Evolutionary conservation across 2,888 invertebrate genomes (phyloP), one percentile per base, ranked within the genome.

Genomic region (Parnassius mnemosyne): DNA sequence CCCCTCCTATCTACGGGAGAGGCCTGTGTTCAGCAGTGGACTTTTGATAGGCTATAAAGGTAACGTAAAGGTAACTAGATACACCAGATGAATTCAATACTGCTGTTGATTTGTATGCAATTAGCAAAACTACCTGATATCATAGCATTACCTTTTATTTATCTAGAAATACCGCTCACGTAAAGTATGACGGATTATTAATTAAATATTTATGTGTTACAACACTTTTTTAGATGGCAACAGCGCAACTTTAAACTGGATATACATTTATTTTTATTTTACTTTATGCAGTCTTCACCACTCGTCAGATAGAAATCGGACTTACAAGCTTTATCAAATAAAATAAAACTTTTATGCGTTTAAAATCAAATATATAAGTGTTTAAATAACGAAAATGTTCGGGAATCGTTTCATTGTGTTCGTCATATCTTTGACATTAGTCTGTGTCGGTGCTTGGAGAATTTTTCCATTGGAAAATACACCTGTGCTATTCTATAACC

Each of bases 391-490:
- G 57, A 65, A 66, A 71, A 64, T 66, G 73, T 41, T 57, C 25
- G 61, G 47, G 58, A 60, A 47, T 58, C 46, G 20, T 65, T 50
- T 46, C 57, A 44, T 66, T 53, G 56, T 70, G 66, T 61, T 71
- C 16, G 44, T 63, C 43, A 10, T 59, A 49, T 25, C 57, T 57
- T 34, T 51, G 53, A 61, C 64, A 42, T 50, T 65, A 13, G 53
- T 66, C 34, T n/a, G 55, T 52, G 52, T 63, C 3, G 61, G 64
- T 49, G 67, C 71, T 50, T 79, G 77, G 74, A 67, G 10, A 63
- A 68, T 84, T 60, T 81, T 82, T 49, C 83, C 84, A 7, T 69
- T 80, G 53, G 70, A 75, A 3, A 66, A 71, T 62, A 64, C 68
- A n/a, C 67, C 71, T 11, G 67, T 47, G 16, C 34, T 41, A 16